Evolutionary conservation across 2,888 invertebrate genomes (phyloP), one percentile per base, ranked within the genome.

Genomic region (Papilio elwesi): DNA sequence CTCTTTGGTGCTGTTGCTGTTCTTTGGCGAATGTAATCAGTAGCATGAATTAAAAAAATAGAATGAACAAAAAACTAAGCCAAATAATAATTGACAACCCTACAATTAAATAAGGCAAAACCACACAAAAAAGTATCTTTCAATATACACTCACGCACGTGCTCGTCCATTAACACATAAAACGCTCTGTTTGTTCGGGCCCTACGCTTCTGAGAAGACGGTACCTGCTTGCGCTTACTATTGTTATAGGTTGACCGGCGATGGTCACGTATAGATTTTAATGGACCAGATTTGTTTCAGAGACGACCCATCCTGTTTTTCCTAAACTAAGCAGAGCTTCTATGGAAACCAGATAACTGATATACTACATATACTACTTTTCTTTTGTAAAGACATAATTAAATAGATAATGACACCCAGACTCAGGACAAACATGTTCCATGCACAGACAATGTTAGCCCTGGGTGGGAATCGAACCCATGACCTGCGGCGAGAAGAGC

Each of bases 131-230:
- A 62, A 38, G 59, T 10, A 52, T 51, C 51, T 62, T n/a, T 49
- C 15, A 59, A 51, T 59, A n/a, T 9, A 12, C 15, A 48, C 9
- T 53, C 15, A n/a, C 72, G 72, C 72, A 72, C 72, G 72, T 72
- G 72, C 68, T 68, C 53, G 15, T 16, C 59, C 71, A 67, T 67
- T 67, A 68, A 43, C 10, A 36, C 62, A 55, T 63, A 68, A 67
- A 68, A 63, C 57, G 52, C 52, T 13, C 43, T 64, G 68, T 72
- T 72, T 72, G 72, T 72, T 71, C 49, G 68, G 72, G 68, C 52
- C 64, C 55, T 63, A n/a, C 66, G 36, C 11, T 72, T 72, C 72
- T 55, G 9, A 68, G 72, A 72, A 72, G 63, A 13, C 63, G 13
- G 48, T 68, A 72, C 72, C 68, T 64, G 72, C 15, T 38, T 7